Evolutionary conservation across 2,113 vertebrate species (phyloP), one percentile per base, ranked within the genome.

Genomic region (Ariopsis seemanni): DNA sequence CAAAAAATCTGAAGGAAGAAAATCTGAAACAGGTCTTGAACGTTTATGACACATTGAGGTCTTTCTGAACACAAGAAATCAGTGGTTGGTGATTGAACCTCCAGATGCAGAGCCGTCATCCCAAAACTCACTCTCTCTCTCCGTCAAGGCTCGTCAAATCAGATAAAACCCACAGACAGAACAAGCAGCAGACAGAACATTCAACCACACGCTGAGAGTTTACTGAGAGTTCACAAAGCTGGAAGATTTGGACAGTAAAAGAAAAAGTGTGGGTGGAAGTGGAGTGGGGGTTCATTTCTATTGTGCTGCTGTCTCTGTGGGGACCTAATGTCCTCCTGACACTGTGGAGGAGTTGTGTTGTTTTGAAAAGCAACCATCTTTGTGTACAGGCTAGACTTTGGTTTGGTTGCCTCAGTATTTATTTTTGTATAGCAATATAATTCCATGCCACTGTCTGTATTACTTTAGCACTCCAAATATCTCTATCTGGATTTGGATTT

Each of bases 1-100:
- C 17, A 22, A 25, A 82, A 20, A 72, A 34, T 82, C 22, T 50
- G 18, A 62, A 67, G 25, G 22, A 50, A 63, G 60, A n/a, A 2
- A 50, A 65, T 60, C 60, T 11, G 80, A 82, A 60, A 63, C 58
- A 50, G 20, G 34, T 67, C 60, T 65, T 7, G 22, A 67, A 67
- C 6, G 6, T 69, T 69, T 57, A 50, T 86, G 85, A 81, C 85
- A 86, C 27, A 81, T 86, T 58, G 22, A 57, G 78, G 53, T 82
- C 53, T 82, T 86, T 57, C 50, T n/a, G 65, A 60, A 80, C 62
- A 52, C 63, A 1, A 69, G 48, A 81, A 27, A 58, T 71, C 77
- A 50, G 60, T 25, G 60, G 15, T 52, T n/a, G 30, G 48, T 30
- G 42, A 58, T 53, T 58, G 83, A 55, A 30, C n/a, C 34, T 30